Conservation (phyloP, 2,888 invertebrate genomes). For the Drosophila mimica region DNA sequence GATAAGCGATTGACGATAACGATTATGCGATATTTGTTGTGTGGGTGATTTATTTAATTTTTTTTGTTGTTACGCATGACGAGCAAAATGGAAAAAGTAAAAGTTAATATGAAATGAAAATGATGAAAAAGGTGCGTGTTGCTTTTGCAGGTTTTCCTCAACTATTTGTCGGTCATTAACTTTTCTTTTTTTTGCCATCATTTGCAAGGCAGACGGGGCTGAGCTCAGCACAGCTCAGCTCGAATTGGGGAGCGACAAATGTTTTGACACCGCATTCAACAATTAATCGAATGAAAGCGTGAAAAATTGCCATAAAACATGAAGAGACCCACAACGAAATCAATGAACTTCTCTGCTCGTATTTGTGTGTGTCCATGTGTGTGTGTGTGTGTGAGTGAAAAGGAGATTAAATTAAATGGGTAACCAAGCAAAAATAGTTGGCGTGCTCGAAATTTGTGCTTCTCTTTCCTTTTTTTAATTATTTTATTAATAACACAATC, state of each 20-base stretch:
- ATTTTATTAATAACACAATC: slow-evolving; percentile 46
- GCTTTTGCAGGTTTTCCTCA: slow-evolving; percentile 24
- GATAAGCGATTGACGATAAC: slow-evolving; percentile 20
- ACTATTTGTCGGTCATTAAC: slow-evolving; percentile 61
- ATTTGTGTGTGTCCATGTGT: background rate
- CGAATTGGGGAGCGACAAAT: slow-evolving; percentile 52
- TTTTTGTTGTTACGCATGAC: slow-evolving; percentile 66
- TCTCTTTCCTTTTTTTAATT: slow-evolving; percentile 12
- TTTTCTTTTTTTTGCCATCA: slow-evolving; percentile 15
- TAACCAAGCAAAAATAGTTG: slow-evolving; percentile 64
- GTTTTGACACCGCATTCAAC: slow-evolving; percentile 67
- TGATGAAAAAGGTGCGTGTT: slow-evolving; percentile 66
- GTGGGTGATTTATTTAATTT: slow-evolving; percentile 1
- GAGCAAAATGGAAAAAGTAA: slow-evolving; percentile 54
- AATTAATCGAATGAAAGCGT: slow-evolving; percentile 76
- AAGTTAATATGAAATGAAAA: slow-evolving; percentile 54
- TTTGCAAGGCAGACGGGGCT: slow-evolving; percentile 16
- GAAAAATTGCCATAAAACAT: slow-evolving; percentile 59
- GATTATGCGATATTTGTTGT: background rate
- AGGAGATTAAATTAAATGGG: slow-evolving; percentile 53
- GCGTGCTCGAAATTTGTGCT: slow-evolving; percentile 51
- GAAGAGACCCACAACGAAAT: slow-evolving; percentile 47
- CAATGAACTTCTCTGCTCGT: slow-evolving; percentile 64
- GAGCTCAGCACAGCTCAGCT: slow-evolving; percentile 14
- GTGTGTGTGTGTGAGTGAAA: slow-evolving; percentile 62